Evolutionary conservation across 1,140 invertebrate genomes (phyloP), one percentile per base, ranked within the genome.

Genomic region (Cydia fagiglandana): DNA sequence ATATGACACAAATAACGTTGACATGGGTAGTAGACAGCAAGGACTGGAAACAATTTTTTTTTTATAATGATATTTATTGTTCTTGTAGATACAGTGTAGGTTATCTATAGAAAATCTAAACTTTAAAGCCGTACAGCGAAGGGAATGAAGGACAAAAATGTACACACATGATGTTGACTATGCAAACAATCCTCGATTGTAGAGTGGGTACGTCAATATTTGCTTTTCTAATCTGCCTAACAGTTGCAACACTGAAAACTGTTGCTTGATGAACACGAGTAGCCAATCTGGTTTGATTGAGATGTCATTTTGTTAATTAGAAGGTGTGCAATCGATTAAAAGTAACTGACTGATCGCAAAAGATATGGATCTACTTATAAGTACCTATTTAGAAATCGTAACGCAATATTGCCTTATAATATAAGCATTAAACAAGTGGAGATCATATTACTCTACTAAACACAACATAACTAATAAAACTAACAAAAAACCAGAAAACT

Each of bases 251-350:
- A 68, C 34, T 13, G 20, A 20, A 47, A 53, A 30, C 53, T 76
- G 10, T 76, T 61, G 20, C 30, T 61, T 77, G 75, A 5, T 77
- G 28, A n/a, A 20, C 20, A 17, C 78, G 79, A 90, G 88, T 13
- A 7, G 30, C 4, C 30, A 38, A 68, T 34, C 64, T 34, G 30
- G 24, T 68, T 68, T 68, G 64, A 68, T 68, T 34, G 28, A 68
- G 64, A 68, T 68, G 64, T 4, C 4, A 53, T 53, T 34, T 34
- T 28, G 30, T 68, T 34, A 34, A 68, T 68, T 68, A 68, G 64
- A 68, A 17, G 12, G 13, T 64, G 64, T 64, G 64, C 15, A 68
- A 68, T 68, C 15, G 64, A 64, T 28, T 28, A 5, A 30, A 34
- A 68, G 3, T 66, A 30, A 68, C 30, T 64, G 64, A 28, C 56